These are phyloP conservation scores for Macropis europaea DNA, from an alignment of 2,888 invertebrate species.

Conservation along the genomic window DNA sequence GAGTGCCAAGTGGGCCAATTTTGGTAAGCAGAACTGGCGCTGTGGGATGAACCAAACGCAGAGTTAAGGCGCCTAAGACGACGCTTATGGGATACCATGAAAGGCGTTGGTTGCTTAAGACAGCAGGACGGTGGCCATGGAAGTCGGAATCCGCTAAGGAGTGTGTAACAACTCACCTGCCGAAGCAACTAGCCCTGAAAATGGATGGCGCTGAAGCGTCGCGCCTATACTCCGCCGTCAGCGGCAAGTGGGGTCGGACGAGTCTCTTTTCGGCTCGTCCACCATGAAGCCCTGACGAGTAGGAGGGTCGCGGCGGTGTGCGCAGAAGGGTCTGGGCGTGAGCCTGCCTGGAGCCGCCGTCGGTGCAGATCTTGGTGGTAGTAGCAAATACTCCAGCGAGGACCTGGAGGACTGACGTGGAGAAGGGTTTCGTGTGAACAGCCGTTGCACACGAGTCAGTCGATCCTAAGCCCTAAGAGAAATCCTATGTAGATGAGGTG, in stretches of 20 bases:
- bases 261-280: not conserved
- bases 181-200: slow-evolving; percentile 85
- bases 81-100: too few species aligned
- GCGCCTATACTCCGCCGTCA: slow-evolving; percentile 83
- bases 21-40: too few species aligned
- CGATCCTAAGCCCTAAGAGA: slow-evolving; percentile 82
- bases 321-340: slow-evolving; percentile 72
- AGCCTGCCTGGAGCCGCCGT: slow-evolving; percentile 78
- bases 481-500: slow-evolving; percentile 7
- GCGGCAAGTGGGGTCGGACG: slow-evolving; percentile 75
- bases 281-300: slow-evolving; percentile 83
- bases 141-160: slow-evolving; percentile 84
- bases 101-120: slow-evolving; percentile 83
- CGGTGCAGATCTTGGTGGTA: slow-evolving; percentile 81
- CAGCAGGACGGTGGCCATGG: slow-evolving; percentile 89
- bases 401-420: slow-evolving; percentile 84
- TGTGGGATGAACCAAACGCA: slow-evolving; percentile 79
- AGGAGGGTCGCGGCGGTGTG: slow-evolving; percentile 76
- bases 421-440: slow-evolving; percentile 85
- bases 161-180: slow-evolving; percentile 83
- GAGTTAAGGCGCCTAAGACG: slow-evolving; percentile 74
- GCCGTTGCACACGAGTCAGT: slow-evolving; percentile 83
- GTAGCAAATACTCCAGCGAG: slow-evolving; percentile 84
- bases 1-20: too few species aligned
- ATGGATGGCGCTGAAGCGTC: slow-evolving; percentile 84